Evolutionary conservation across 1,140 invertebrate species (phyloP).

Genomic region (Drosophila mojavensis): DNA sequence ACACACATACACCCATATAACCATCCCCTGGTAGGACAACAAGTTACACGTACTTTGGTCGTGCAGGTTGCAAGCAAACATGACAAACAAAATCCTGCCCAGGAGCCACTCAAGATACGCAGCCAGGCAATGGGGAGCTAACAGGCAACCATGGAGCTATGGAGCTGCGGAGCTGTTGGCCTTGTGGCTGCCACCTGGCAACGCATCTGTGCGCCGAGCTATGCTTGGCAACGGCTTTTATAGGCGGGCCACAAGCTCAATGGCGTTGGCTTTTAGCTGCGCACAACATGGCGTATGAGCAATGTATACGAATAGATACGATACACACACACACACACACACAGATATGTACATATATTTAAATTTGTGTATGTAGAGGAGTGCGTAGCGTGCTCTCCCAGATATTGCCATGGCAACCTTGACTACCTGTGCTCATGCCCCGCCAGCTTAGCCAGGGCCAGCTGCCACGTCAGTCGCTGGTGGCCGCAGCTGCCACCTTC

Average conservation of each 20-base stretch:
- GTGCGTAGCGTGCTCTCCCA: conserved; percentile 47
- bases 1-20: not conserved
- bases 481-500: conserved; percentile 40
- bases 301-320: conserved; percentile 31
- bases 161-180: conserved; percentile 20
- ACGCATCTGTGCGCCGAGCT: conserved; percentile 56
- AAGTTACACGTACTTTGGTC: not conserved
- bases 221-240: conserved; percentile 79
- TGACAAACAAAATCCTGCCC: conserved; percentile 30
- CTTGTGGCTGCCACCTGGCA: conserved; percentile 62
- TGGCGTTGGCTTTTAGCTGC: conserved; percentile 54
- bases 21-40: not conserved
- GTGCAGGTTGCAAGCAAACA: conserved; percentile 22
- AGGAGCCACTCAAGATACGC: conserved; percentile 37
- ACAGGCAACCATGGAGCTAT: not conserved
- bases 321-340: conserved; percentile 11
- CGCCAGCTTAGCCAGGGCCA: conserved; percentile 65
- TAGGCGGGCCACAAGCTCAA: conserved; percentile 39
- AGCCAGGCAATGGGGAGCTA: conserved; percentile 18
- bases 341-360: not conserved
- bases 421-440: conserved; percentile 77
- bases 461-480: conserved; percentile 43
- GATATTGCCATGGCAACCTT: conserved; percentile 79
- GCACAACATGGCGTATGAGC: conserved; percentile 79
- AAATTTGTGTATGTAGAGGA: not conserved